Conservation (phyloP, 2,888 invertebrate genomes). For the Mythimna vitellina region DNA sequence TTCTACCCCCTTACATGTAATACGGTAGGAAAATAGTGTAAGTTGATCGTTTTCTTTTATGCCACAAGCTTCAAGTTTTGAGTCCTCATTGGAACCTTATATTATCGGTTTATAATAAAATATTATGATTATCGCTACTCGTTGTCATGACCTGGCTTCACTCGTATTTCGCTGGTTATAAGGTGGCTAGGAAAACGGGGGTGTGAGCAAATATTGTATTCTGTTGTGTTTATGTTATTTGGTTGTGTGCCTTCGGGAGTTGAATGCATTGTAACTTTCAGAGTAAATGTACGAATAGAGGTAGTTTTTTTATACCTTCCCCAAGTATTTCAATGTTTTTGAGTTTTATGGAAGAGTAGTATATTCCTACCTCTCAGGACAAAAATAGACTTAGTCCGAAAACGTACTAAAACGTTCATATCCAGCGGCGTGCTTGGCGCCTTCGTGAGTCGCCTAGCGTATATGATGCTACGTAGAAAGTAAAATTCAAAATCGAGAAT, state of each 20-base stretch:
- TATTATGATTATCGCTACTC: conserved; percentile 60
- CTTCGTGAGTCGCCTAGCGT: no score
- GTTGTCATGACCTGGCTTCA: conserved; percentile 38
- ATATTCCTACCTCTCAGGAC: no score
- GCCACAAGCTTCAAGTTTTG: conserved; percentile 51
- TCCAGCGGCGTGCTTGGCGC: no score
- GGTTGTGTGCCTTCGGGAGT: conserved; percentile 1
- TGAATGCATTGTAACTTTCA: conserved; percentile 3
- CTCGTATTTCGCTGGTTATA: conserved; percentile 48
- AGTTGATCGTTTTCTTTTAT: conserved; percentile 59
- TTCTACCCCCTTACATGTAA: conserved; percentile 16
- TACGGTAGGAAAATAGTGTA: conserved; percentile 40
- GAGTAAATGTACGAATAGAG: neutral
- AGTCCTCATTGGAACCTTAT: conserved; percentile 55
- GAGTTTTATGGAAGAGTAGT: no score
- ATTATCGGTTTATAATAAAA: conserved; percentile 64
- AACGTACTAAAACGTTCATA: no score
- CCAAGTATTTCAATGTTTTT: no score
- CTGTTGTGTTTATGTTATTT: conserved; percentile 43
- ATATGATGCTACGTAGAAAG: no score
- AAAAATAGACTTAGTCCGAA: no score
- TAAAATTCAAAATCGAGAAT: no score
- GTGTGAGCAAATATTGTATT: conserved; percentile 49
- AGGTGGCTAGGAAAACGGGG: conserved; percentile 38
- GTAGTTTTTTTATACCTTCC: neutral